These are phyloP conservation scores for Atlantisia rogersi DNA, from an alignment of 2,113 vertebrate genomes.

Conservation along the genomic window DNA sequence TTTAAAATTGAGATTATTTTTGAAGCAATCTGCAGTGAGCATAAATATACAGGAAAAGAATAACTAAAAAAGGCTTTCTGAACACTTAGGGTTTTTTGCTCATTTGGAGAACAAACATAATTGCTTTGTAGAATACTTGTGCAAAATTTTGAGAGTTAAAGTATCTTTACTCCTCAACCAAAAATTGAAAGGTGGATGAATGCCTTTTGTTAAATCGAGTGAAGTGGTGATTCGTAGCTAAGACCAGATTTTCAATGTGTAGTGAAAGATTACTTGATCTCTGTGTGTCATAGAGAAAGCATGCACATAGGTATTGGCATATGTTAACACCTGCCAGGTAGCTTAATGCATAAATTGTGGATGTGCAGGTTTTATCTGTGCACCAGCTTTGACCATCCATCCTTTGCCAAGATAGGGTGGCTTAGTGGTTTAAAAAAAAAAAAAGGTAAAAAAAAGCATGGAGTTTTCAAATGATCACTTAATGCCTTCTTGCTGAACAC, in stretches of 20 bases:
- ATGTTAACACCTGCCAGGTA: background rate
- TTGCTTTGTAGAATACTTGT: background rate
- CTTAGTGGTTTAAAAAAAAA: background rate
- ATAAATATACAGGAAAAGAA: background rate
- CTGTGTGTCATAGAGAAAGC: background rate
- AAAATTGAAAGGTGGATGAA: background rate
- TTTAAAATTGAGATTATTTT: background rate
- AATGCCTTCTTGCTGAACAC: slow-evolving; percentile 39
- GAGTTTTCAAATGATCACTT: slow-evolving; percentile 21
- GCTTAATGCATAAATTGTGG: background rate
- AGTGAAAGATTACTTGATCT: background rate
- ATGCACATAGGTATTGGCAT: background rate
- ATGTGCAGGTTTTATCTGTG: background rate
- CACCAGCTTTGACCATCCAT: slow-evolving; percentile 44
- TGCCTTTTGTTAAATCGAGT: background rate
- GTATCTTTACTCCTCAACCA: background rate
- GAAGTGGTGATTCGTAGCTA: background rate
- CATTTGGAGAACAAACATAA: background rate
- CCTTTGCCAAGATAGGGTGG: background rate
- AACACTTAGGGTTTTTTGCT: background rate
- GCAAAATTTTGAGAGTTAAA: background rate
- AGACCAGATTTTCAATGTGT: slow-evolving; percentile 31
- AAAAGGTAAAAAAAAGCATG: background rate
- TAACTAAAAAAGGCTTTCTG: background rate
- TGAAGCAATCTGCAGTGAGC: background rate